A percentile compares a stretch with the other conserved stretches of the same genome.
phyloP scores from a whole-genome alignment of 1,140 invertebrate genomes.

The Steinernema feltiae region DNA sequence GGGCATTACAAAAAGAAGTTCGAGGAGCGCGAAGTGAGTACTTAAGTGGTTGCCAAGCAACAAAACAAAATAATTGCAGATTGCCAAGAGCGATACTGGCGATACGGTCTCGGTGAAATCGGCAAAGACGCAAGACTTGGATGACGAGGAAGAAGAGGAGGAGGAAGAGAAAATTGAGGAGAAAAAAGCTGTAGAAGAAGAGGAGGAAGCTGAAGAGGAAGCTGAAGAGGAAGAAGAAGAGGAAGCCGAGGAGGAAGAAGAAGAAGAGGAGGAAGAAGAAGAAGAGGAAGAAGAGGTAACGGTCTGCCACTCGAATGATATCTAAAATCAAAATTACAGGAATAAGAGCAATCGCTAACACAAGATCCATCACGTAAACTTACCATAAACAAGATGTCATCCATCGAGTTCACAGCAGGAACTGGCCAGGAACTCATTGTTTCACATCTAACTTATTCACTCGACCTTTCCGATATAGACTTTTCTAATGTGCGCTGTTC shows the following conservation, averaged over 20 bases:
- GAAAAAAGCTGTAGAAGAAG: constrained; percentile 38
- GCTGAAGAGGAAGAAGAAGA: constrained; percentile 2
- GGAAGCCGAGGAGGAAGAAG: constrained; percentile 42
- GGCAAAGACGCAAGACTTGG: constrained; percentile 30
- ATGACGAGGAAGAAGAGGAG: constrained; percentile 28
- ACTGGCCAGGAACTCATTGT: neutral
- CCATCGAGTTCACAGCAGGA: too few species aligned
- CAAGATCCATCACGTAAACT: too few species aligned
- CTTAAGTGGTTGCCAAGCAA: neutral
- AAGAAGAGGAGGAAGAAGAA: constrained; percentile 45
- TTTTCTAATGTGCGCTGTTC: neutral
- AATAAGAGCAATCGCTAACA: neutral
- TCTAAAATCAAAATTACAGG: neutral
- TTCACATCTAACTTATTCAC: neutral
- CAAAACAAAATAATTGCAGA: constrained; percentile 26
- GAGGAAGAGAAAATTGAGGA: constrained; percentile 25
- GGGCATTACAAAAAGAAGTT: constrained; percentile 56
- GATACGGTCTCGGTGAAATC: constrained; percentile 24
- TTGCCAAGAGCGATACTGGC: constrained; percentile 29
- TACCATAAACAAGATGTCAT: too few species aligned
- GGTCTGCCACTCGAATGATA: too few species aligned
- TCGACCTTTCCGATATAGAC: neutral
- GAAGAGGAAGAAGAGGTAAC: constrained; percentile 46
- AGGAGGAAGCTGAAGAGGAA: constrained; percentile 35
- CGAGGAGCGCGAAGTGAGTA: constrained; percentile 45